Conservation (phyloP, 2,888 invertebrate genomes). For the Spialia ferax region DNA sequence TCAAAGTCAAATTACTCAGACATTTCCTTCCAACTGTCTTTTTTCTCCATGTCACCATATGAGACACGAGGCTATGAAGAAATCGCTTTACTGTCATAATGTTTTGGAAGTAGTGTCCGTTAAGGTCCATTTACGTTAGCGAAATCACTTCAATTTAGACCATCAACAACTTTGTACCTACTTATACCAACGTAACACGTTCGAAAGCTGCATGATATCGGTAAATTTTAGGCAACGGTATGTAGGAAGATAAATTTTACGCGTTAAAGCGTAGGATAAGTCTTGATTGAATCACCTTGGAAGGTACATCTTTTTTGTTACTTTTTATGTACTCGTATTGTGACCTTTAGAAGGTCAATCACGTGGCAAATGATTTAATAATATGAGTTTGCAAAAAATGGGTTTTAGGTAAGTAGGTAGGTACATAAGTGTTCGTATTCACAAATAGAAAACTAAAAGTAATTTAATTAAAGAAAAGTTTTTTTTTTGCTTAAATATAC, state of each 20-base stretch:
- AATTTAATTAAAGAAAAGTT: no score
- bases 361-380: not conserved
- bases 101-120: constrained; percentile 2
- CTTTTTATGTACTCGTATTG: constrained; percentile 4
- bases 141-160: not conserved
- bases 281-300: not conserved
- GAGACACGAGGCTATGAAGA: not conserved
- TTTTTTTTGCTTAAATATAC: no score
- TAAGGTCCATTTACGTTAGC: constrained; percentile 2
- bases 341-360: constrained; percentile 1
- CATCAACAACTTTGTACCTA: not conserved
- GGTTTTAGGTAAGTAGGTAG: no score
- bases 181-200: no score
- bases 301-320: constrained; percentile 1
- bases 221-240: not conserved
- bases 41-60: no score
- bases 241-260: constrained; percentile 1
- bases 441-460: no score
- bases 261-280: constrained; percentile 3
- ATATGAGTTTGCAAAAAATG: not conserved
- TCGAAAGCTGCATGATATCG: not conserved
- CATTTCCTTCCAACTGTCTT: no score
- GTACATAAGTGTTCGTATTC: no score
- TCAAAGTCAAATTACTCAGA: no score
- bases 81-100: not conserved